These are phyloP conservation scores for Coelopa frigida DNA, from an alignment of 1,140 invertebrate species.

Conservation along the genomic window DNA sequence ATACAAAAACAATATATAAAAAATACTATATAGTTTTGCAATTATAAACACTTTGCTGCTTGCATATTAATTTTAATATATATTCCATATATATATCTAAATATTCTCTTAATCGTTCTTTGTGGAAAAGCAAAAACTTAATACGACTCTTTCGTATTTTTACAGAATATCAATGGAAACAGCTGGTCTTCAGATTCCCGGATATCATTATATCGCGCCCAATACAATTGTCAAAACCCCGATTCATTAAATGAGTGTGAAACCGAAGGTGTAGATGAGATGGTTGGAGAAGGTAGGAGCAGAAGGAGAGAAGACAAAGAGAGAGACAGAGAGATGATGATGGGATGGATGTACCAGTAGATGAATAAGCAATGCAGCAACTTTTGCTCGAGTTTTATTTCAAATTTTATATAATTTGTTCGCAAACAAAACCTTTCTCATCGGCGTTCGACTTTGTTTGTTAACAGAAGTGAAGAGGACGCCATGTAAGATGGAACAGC, in stretches of 20 bases:
- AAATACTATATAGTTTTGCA: no score
- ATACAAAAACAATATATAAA: no score
- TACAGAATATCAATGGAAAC: constrained; percentile 89
- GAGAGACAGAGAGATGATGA: not conserved
- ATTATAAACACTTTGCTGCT: no score
- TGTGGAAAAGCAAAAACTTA: not conserved
- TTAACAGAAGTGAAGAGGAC: not conserved
- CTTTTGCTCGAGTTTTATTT: not conserved
- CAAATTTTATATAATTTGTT: not conserved
- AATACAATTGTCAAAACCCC: constrained; percentile 87
- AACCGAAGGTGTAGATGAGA: not conserved
- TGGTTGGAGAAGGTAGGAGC: constrained; percentile 20
- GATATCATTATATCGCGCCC: constrained; percentile 84
- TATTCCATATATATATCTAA: no score
- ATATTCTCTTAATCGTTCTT: no score
- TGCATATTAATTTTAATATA: no score
- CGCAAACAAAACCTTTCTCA: not conserved
- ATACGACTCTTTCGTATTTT: constrained; percentile 14
- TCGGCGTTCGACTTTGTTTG: no score
- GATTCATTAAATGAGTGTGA: constrained; percentile 73
- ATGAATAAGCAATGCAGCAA: not conserved
- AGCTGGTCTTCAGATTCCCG: constrained; percentile 76
- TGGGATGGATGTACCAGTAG: not conserved
- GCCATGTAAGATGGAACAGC: constrained; percentile 10
- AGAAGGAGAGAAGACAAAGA: constrained; percentile 18